A percentile compares a stretch with the other conserved stretches of the same genome.
Evolutionary conservation across 2,113 vertebrate species (phyloP).

Genomic region (Pangasianodon gigas): DNA sequence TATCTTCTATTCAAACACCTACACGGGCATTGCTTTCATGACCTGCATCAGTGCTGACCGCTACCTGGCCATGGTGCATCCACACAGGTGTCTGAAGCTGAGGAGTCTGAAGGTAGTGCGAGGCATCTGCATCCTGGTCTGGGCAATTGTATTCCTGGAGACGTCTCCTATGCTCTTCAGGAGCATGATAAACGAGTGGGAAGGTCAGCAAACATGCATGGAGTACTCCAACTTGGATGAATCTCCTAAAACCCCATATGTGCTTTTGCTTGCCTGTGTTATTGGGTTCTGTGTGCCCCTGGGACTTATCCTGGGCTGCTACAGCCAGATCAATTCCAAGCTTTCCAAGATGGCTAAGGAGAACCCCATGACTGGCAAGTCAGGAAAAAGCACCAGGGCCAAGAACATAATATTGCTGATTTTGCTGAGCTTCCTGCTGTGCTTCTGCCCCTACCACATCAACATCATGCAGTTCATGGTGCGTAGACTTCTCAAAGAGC

Average conservation of each 20-base stretch:
- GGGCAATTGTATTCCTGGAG: constrained; percentile 76
- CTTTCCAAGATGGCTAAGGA: constrained; percentile 71
- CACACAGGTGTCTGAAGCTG: constrained; percentile 65
- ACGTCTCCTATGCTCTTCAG: constrained; percentile 71
- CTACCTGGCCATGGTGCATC: constrained; percentile 80
- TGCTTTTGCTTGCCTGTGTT: constrained; percentile 73
- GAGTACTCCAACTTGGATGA: constrained; percentile 76
- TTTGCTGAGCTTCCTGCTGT: constrained; percentile 74
- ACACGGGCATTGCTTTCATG: constrained; percentile 83
- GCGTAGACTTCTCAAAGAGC: constrained; percentile 66
- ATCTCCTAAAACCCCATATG: constrained; percentile 66
- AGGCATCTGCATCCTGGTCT: constrained; percentile 71
- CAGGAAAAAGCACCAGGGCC: constrained; percentile 68
- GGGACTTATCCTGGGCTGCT: constrained; percentile 78
- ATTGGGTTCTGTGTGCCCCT: constrained; percentile 78
- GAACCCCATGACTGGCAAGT: constrained; percentile 67
- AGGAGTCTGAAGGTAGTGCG: constrained; percentile 66
- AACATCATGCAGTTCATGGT: constrained; percentile 80
- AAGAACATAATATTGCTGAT: constrained; percentile 78
- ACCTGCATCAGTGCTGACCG: constrained; percentile 82
- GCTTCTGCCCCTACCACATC: constrained; percentile 83
- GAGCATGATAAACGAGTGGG: constrained; percentile 62
- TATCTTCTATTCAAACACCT: constrained; percentile 81
- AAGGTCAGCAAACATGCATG: constrained; percentile 77
- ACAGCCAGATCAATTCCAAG: constrained; percentile 75